A percentile compares a stretch with the other conserved stretches of the same genome.
phyloP scores from a whole-genome alignment of 2,113 vertebrate genomes.

The Gymnocephalus cernua region DNA sequence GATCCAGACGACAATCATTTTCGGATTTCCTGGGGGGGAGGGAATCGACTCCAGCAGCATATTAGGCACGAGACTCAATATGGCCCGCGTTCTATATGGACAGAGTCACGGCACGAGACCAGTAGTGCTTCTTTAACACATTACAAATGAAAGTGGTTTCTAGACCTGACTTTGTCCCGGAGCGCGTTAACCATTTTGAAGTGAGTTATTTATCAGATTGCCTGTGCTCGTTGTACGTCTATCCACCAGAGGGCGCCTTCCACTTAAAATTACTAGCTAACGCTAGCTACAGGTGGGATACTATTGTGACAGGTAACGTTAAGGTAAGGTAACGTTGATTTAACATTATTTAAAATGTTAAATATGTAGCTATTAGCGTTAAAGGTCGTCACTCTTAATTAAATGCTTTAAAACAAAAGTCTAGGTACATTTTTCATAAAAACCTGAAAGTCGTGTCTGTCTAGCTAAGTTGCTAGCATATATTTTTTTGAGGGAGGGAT shows the following conservation, averaged over 20 bases:
- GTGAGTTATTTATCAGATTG: neutral
- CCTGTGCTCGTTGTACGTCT: neutral
- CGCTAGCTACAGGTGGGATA: neutral
- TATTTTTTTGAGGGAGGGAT: neutral
- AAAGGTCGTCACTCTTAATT: neutral
- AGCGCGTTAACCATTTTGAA: neutral
- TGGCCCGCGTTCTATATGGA: neutral
- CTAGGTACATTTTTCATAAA: neutral
- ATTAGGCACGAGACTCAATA: neutral
- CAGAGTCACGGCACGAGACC: neutral
- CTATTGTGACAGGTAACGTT: neutral
- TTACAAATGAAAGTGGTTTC: neutral
- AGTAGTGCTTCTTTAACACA: neutral
- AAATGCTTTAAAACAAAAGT: neutral
- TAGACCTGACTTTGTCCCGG: neutral
- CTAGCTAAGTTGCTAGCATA: neutral
- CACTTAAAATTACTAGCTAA: neutral
- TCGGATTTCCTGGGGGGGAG: neutral
- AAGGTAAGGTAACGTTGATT: too few relatives aligned
- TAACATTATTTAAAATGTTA: too few relatives aligned
- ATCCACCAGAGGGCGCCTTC: conserved; percentile 59
- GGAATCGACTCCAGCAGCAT: neutral
- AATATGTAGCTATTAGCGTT: neutral
- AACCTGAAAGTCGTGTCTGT: neutral
- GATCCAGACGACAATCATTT: neutral